These are phyloP conservation scores for Drosophila littoralis DNA, from an alignment of 1,140 invertebrate genomes.

Conservation along the genomic window DNA sequence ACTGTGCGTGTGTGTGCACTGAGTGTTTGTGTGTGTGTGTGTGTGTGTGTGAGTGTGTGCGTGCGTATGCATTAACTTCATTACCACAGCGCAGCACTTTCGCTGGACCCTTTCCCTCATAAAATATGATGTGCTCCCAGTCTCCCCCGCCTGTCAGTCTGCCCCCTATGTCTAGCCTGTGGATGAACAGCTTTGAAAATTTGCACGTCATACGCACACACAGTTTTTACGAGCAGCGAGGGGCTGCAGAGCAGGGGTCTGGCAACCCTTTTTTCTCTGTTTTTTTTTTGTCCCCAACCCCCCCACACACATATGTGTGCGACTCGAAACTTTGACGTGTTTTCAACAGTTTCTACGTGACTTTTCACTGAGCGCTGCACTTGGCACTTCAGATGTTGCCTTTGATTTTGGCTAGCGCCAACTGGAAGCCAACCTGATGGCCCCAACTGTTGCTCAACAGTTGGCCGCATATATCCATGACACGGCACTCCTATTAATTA, in stretches of 20 bases:
- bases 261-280: slow-evolving; percentile 61
- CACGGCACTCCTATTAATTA: slow-evolving; percentile 53
- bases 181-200: slow-evolving; percentile 72
- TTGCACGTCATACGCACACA: slow-evolving; percentile 79
- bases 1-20: background rate
- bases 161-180: slow-evolving; percentile 6
- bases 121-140: slow-evolving; percentile 56
- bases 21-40: slow-evolving; percentile 8
- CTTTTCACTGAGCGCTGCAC: slow-evolving; percentile 70
- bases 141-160: too few species aligned
- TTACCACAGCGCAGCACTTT: slow-evolving; percentile 65
- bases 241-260: slow-evolving; percentile 13
- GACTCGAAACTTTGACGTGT: slow-evolving; percentile 75
- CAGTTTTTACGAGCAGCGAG: slow-evolving; percentile 49
- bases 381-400: slow-evolving; percentile 59
- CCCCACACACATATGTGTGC: background rate
- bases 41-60: slow-evolving; percentile 24
- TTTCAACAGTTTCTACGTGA: slow-evolving; percentile 79
- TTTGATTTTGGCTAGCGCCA: slow-evolving; percentile 28
- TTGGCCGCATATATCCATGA: slow-evolving; percentile 47
- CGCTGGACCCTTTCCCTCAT: slow-evolving; percentile 52
- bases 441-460: slow-evolving; percentile 47
- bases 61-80: slow-evolving; percentile 72
- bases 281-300: background rate
- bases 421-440: slow-evolving; percentile 36